A percentile compares a stretch with the other conserved stretches of the same genome.
Conservation (phyloP, 2,888 invertebrate species). For the Polydesmus complanatus region DNA sequence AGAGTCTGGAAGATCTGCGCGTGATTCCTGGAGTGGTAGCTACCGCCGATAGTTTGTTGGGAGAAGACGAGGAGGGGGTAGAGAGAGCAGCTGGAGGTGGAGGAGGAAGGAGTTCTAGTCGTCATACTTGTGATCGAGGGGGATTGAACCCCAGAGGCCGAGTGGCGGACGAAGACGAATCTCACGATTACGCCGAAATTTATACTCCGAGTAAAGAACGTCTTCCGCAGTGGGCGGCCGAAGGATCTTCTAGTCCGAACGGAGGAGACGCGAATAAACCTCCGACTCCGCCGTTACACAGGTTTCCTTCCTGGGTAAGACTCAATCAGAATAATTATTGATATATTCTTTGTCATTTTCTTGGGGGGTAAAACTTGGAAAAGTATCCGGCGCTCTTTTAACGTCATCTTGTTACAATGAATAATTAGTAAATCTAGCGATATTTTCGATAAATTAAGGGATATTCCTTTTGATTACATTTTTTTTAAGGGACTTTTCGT, state of each 20-base stretch:
- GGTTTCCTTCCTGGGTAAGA: slow-evolving; percentile 72
- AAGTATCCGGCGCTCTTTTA: neutral
- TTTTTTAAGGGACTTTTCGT: no score
- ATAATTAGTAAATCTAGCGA: no score
- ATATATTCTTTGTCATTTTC: no score
- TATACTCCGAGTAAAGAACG: slow-evolving; percentile 79
- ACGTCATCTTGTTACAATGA: no score
- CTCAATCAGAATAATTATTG: no score
- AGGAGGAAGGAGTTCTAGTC: neutral
- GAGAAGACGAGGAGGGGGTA: neutral
- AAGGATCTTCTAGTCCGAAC: slow-evolving; percentile 20
- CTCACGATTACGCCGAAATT: slow-evolving; percentile 83
- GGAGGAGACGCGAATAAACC: slow-evolving; percentile 39
- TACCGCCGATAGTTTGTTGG: slow-evolving; percentile 1
- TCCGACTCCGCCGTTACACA: slow-evolving; percentile 79
- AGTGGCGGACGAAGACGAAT: slow-evolving; percentile 26
- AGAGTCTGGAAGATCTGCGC: slow-evolving; percentile 7
- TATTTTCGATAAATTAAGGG: no score
- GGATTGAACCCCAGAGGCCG: slow-evolving; percentile 14
- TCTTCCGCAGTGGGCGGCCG: slow-evolving; percentile 27
- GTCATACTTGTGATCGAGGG: neutral
- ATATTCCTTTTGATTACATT: no score
- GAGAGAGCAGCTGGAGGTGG: neutral
- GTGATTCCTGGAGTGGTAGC: neutral
- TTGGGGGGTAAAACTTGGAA: no score